Evolutionary conservation across 35 echinoderm and acorn worm genomes (phyloP).

Genomic region (Apostichopus californicus): DNA sequence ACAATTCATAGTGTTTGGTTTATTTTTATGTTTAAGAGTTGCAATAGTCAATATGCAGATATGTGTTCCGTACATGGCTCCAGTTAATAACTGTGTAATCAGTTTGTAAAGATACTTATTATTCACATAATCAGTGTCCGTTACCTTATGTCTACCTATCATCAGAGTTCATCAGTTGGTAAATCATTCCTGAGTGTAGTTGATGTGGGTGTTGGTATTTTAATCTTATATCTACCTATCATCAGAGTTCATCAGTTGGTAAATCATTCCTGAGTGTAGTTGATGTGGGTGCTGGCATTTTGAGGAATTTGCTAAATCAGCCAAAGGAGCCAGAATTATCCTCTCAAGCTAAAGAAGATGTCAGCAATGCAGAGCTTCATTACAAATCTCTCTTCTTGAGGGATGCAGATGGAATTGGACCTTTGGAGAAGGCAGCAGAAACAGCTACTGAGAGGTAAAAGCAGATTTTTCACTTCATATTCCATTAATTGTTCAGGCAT

Average conservation of each 20-base stretch:
- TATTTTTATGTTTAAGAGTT: not conserved
- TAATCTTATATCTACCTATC: too few species aligned
- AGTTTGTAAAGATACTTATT: too few species aligned
- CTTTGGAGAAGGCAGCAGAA: slow-evolving; percentile 12
- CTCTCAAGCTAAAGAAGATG: not conserved
- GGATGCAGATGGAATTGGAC: slow-evolving; percentile 55
- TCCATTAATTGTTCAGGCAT: too few species aligned
- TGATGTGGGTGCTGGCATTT: slow-evolving; percentile 70
- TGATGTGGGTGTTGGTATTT: slow-evolving; percentile 70
- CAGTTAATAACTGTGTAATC: too few species aligned
- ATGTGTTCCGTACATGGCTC: too few species aligned
- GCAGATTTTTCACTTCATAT: too few species aligned
- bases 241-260: slow-evolving; percentile 20
- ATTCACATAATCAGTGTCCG: too few species aligned
- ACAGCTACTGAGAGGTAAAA: too few species aligned
- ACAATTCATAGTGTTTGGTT: not conserved
- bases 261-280: slow-evolving; percentile 89
- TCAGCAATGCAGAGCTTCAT: slow-evolving; percentile 78
- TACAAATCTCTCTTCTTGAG: slow-evolving; percentile 77
- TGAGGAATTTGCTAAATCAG: slow-evolving; percentile 48
- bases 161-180: slow-evolving; percentile 13
- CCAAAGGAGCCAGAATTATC: not conserved
- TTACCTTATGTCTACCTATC: too few species aligned
- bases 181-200: slow-evolving; percentile 89
- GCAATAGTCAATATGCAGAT: too few species aligned